phyloP scores from a whole-genome alignment of 2,797 vertebrate genomes.

The Adrianichthys oophorus region DNA sequence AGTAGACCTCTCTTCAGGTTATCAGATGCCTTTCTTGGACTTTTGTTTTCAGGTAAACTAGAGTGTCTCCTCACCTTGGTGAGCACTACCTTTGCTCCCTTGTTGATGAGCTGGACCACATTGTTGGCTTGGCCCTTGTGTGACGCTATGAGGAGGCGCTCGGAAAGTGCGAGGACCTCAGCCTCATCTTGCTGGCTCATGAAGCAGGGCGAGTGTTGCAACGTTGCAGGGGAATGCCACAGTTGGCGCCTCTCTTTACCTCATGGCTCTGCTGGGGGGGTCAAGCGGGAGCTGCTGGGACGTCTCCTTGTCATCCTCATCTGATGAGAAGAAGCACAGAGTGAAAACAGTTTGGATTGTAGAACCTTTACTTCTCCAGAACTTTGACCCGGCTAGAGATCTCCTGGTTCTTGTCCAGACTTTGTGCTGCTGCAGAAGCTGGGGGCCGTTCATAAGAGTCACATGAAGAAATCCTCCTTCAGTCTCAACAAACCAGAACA shows the following conservation, averaged over 20 bases:
- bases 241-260: conserved; percentile 40
- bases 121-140: conserved; percentile 96
- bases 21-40: neutral
- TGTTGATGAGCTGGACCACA: conserved; percentile 99
- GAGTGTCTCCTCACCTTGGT: conserved; percentile 88
- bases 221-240: conserved; percentile 21
- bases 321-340: conserved; percentile 73
- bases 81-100: conserved; percentile 94
- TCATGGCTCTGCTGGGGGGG: conserved; percentile 47
- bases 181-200: conserved; percentile 98
- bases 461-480: no score
- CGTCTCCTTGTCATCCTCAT: conserved; percentile 69
- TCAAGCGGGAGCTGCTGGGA: conserved; percentile 5
- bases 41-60: no score
- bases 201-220: conserved; percentile 81
- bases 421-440: no score
- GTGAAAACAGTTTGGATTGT: conserved; percentile 29
- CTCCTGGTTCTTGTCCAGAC: no score
- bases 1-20: no score
- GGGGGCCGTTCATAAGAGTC: no score
- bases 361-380: no score
- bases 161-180: conserved; percentile 90
- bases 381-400: no score
- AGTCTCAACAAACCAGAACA: no score
- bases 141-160: conserved; percentile 95